Base-by-base conservation (phyloP, 2,888 invertebrate genomes). In the Caenorhabditis sp. region DNA sequence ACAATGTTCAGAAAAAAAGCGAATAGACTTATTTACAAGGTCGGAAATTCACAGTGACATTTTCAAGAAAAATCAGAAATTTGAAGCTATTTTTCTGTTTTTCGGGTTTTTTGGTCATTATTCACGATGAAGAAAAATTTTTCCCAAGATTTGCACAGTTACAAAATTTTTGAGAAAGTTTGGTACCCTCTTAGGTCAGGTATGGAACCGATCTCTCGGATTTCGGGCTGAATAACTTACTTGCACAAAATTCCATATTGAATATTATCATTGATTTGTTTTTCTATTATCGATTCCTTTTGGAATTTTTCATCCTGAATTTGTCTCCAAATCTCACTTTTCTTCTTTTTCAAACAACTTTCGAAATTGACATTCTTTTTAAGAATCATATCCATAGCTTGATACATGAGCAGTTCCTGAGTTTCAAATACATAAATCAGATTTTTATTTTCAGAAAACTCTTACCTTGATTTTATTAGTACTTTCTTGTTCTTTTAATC, bases 401-500 rank as follows among this genome's bases (percentile, higher is more conserved):
- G 14, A 12, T 68, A 62, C 72, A 72, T 72, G 67, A 72, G 54
- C 8, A 27, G 43, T 21, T 72, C 71, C 61, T 61, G 43, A 14
- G 49, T 19, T 37, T 19, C 6, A 2, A 37, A 6, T 23, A 8
- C 19, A 55, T 26, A 12, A 23, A 6, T 53, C 26, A 14, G 5
- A 14, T 26, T 43, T 43, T 27, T 24, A 17, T 60, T 23, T 43
- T 62, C 51, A 24, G 54, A 62, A 19, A 21, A 14, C 10, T n/a
- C n/a, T 14, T 5, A 62, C 76, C 43, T 69, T 76, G n/a, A 64
- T 59, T n/a, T 64, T 36, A 57, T 79, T 79, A 0, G 24, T 23
- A 26, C 67, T 65, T 37, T 79, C 79, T 37, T 77, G 75, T 17
- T 70, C 54, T 37, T 58, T 17, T 1, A 75, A 62, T 1, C 27